phyloP scores from a whole-genome alignment of 1,140 invertebrate species.

The Dreissena polymorpha region DNA sequence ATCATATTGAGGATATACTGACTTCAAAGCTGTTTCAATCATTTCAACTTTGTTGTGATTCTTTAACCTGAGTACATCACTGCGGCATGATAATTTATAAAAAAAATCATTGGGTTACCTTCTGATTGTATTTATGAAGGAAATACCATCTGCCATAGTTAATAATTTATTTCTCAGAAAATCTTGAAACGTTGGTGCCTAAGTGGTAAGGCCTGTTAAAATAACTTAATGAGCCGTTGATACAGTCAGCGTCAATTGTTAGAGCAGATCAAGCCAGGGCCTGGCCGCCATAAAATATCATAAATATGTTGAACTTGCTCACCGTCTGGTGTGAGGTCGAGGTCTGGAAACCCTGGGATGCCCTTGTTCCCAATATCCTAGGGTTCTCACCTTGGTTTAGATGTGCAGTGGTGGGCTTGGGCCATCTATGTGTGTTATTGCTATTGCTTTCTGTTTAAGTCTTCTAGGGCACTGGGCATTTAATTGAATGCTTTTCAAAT shows the following conservation, averaged over 20 bases:
- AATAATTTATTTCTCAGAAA: neutral
- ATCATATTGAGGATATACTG: too few species aligned
- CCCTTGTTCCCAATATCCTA: neutral
- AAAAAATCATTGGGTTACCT: neutral
- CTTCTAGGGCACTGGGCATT: too few species aligned
- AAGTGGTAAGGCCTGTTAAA: neutral
- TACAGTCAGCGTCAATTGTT: neutral
- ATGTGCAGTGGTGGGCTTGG: neutral
- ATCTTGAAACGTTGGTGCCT: neutral
- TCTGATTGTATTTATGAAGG: neutral
- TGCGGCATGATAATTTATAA: neutral
- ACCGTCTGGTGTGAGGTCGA: neutral
- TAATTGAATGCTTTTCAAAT: too few species aligned
- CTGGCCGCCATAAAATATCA: neutral
- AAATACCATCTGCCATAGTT: neutral
- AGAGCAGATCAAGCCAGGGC: neutral
- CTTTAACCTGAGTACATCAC: neutral
- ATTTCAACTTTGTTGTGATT: neutral
- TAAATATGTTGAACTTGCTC: neutral
- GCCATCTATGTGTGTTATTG: neutral
- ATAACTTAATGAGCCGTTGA: conserved; percentile 1
- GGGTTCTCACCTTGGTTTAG: too few species aligned
- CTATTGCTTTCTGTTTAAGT: too few species aligned
- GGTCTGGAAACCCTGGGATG: neutral
- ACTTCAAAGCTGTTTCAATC: neutral